phyloP scores from a whole-genome alignment of 2,888 invertebrate species.

The Asteroscopus sphinx region DNA sequence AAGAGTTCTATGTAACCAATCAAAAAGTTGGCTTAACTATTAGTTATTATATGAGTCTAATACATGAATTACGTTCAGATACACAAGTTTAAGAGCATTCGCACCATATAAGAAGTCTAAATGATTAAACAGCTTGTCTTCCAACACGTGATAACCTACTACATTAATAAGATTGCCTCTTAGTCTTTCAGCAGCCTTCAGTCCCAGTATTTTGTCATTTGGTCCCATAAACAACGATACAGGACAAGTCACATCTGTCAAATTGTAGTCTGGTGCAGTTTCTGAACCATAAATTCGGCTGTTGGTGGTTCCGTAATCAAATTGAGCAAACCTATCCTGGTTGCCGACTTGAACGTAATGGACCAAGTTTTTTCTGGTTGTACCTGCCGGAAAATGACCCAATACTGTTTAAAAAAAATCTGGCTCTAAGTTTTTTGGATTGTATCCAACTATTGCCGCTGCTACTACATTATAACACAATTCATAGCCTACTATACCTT shows the following conservation, averaged over 20 bases:
- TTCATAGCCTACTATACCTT: slow-evolving; percentile 31
- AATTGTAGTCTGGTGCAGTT: slow-evolving; percentile 20
- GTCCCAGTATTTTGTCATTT: slow-evolving; percentile 17
- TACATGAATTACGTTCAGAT: slow-evolving; percentile 16
- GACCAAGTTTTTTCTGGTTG: slow-evolving; percentile 6
- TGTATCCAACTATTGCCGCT: slow-evolving; percentile 19
- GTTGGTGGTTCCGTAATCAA: slow-evolving; percentile 18
- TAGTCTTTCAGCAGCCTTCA: slow-evolving; percentile 9
- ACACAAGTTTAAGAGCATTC: slow-evolving; percentile 21
- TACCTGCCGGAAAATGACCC: slow-evolving; percentile 22
- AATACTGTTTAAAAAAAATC: slow-evolving; percentile 3
- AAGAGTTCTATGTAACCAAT: too few species aligned
- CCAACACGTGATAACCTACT: slow-evolving; percentile 7
- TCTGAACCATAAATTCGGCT: slow-evolving; percentile 15
- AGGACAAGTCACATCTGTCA: slow-evolving; percentile 17
- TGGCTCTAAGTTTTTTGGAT: slow-evolving; percentile 6
- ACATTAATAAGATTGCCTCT: slow-evolving; percentile 22
- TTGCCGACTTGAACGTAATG: slow-evolving; percentile 11
- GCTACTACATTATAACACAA: slow-evolving; percentile 18
- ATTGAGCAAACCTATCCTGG: slow-evolving; percentile 11
- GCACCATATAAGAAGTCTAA: slow-evolving; percentile 9
- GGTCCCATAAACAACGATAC: slow-evolving; percentile 16
- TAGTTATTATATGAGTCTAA: slow-evolving; percentile 3
- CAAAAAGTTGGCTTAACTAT: too few species aligned
- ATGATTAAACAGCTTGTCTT: slow-evolving; percentile 22